A percentile compares a stretch with the other conserved stretches of the same genome.
Conservation (phyloP, 2,888 invertebrate species). For the Lycia hirtaria region DNA sequence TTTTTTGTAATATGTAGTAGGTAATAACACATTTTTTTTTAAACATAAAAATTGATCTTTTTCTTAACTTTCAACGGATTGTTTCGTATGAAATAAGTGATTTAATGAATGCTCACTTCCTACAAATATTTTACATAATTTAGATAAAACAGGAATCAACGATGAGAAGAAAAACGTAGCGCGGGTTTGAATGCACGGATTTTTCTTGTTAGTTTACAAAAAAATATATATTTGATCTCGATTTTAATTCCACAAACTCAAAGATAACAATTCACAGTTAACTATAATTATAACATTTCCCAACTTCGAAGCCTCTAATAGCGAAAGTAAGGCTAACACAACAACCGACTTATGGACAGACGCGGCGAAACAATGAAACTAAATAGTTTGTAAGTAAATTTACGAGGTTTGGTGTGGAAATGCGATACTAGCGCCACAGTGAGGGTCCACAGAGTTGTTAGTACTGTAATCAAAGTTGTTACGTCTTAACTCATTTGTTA, state of each 20-base stretch:
- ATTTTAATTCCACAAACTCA: conserved; percentile 15
- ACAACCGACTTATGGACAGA: not conserved
- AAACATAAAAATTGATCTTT: too few species aligned
- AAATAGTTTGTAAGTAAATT: not conserved
- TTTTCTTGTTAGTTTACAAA: too few species aligned
- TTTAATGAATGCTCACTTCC: too few species aligned
- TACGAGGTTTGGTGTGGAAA: not conserved
- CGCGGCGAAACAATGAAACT: not conserved
- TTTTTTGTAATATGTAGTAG: too few species aligned
- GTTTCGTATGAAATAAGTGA: too few species aligned
- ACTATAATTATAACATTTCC: conserved; percentile 38
- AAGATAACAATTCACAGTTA: conserved; percentile 36
- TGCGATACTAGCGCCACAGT: not conserved
- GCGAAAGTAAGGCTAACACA: conserved; percentile 48
- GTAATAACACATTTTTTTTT: too few species aligned
- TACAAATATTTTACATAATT: too few species aligned
- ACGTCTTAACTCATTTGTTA: conserved; percentile 39
- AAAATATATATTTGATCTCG: too few species aligned
- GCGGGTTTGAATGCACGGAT: too few species aligned
- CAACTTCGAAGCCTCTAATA: conserved; percentile 23
- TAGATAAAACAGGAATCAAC: too few species aligned
- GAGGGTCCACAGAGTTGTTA: not conserved
- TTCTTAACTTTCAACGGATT: too few species aligned
- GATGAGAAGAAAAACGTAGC: too few species aligned
- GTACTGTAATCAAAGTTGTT: conserved; percentile 56